These are phyloP conservation scores for Artibeus jamaicensis DNA, from an alignment of 2,797 vertebrate species.

Conservation along the genomic window DNA sequence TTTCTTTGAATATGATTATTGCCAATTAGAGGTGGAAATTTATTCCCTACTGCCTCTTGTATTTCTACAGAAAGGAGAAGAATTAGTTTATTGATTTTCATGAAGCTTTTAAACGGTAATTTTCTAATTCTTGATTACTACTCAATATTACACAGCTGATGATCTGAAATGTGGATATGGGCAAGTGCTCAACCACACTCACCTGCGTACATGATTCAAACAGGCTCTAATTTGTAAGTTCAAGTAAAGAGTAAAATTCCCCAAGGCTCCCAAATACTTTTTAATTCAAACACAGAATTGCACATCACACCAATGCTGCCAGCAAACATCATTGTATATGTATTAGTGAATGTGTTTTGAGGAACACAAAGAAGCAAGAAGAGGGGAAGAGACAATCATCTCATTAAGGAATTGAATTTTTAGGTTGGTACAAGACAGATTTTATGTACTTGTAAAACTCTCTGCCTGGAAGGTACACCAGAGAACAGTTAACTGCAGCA, in stretches of 20 bases:
- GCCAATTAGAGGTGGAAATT: slow-evolving; percentile 59
- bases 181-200: background rate
- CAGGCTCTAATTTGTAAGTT: background rate
- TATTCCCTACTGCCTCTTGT: slow-evolving; percentile 46
- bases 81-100: slow-evolving; percentile 46
- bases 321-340: background rate
- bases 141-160: background rate
- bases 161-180: slow-evolving; percentile 23
- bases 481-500: background rate
- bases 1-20: slow-evolving; percentile 68
- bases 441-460: background rate
- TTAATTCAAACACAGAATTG: background rate
- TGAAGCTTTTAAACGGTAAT: background rate
- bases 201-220: slow-evolving; percentile 18
- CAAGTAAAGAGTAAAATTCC: background rate
- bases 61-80: slow-evolving; percentile 20
- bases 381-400: background rate
- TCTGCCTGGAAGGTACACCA: background rate
- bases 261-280: background rate
- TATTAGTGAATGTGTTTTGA: background rate
- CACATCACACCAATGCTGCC: background rate
- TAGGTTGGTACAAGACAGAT: background rate
- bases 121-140: slow-evolving; percentile 47
- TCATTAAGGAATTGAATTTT: background rate
- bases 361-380: background rate